Evolutionary conservation across 2,888 invertebrate genomes (phyloP).

Genomic region (Hyalella azteca): DNA sequence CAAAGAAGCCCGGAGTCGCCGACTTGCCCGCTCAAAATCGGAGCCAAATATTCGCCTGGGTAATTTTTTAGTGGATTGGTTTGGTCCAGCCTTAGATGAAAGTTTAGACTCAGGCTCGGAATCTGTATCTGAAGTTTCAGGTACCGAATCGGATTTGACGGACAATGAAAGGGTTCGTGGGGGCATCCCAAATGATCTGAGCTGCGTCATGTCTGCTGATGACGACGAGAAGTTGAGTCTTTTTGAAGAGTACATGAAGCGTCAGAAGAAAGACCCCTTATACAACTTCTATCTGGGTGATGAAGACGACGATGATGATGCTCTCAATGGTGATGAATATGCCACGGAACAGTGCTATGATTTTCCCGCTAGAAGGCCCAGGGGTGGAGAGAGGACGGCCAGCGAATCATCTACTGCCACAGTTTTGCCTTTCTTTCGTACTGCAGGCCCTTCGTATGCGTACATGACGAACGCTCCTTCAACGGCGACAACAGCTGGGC

Average conservation of each 20-base stretch:
- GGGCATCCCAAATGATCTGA: background rate
- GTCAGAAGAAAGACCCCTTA: background rate
- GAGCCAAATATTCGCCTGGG: constrained; percentile 4
- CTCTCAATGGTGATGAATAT: background rate
- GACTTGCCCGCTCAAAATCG: background rate
- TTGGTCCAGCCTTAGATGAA: background rate
- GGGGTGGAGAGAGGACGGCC: background rate
- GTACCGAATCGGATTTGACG: background rate
- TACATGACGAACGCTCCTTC: background rate
- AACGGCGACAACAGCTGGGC: background rate
- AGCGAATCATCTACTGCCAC: constrained; percentile 25
- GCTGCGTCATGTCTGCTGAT: background rate
- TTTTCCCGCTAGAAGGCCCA: background rate
- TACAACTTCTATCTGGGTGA: constrained; percentile 1
- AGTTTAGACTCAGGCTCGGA: background rate
- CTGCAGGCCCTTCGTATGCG: background rate
- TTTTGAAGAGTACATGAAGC: constrained; percentile 13
- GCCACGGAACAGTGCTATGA: background rate
- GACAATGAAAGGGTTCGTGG: background rate
- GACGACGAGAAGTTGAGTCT: background rate
- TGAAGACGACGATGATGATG: background rate
- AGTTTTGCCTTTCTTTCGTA: background rate
- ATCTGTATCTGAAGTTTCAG: background rate
- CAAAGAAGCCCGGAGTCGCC: background rate
- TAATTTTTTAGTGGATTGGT: background rate